Base-by-base conservation (phyloP, 2,797 vertebrate genomes). In the Notamacropus eugenii region DNA sequence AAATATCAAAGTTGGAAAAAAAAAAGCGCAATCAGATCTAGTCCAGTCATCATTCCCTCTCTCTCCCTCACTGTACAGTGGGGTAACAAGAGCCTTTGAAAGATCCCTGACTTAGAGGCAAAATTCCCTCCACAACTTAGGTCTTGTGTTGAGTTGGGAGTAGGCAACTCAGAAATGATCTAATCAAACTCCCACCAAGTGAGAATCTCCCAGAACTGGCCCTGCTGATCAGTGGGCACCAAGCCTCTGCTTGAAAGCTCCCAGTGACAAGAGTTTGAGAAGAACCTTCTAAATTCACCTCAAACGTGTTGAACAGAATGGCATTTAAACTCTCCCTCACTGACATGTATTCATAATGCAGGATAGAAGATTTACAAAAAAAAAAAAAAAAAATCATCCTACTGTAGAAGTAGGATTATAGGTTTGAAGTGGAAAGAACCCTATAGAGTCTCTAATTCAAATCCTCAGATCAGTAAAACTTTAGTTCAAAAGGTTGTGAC, bases 41-140 rank as follows among this genome's bases (percentile, higher is more conserved):
- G 40, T 22, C 19, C 67, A 24, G 0, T 82, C 5, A 8, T 40
- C 67, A 40, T 24, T 40, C 57, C 57, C 29, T 29, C 57, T 58
- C 8, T 58, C 34, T 46, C 19, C 40, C 46, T 91, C 52, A 94
- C 74, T 90, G 94, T 54, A 90, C 2, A 96, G 52, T 90, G 56
- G 62, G 95, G 31, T 94, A 96, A 95, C 0, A 54, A 31, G 96
- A 93, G 40, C 34, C 55, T 82, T 9, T 54, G 14, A 95, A 27
- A 55, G 52, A 96, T 40, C 90, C 90, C 50, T 54, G 55, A 58
- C 46, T 56, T 4, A 82, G 8, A 9, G 40, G 24, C 28, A 62
- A 34, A 87, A 55, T 55, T 82, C n/a, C 67, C 13, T 10, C 12
- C 57, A 54, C n/a, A n/a, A 93, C 91, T 74, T 40, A 46, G 8